These are phyloP conservation scores for Leuciscus idus DNA, from an alignment of 2,113 vertebrate species.

Conservation along the genomic window DNA sequence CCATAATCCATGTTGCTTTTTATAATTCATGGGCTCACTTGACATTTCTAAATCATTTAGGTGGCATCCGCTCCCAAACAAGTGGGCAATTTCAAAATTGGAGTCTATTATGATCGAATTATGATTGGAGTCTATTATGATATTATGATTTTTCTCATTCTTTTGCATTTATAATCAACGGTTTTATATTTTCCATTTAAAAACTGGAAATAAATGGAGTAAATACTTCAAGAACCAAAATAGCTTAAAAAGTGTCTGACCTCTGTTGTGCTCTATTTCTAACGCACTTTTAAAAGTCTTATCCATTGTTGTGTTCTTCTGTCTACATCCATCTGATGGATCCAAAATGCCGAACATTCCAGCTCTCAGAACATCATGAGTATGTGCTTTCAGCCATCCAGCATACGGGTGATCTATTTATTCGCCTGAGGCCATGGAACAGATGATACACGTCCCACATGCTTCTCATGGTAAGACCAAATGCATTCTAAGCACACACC, in stretches of 20 bases:
- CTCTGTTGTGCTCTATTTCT: neutral
- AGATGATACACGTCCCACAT: slow-evolving; percentile 33
- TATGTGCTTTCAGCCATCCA: neutral
- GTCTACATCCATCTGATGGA: neutral
- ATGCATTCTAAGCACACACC: neutral
- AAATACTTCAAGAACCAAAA: too few species aligned
- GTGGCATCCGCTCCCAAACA: slow-evolving; percentile 39
- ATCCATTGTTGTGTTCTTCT: neutral
- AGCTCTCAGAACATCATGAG: slow-evolving; percentile 16
- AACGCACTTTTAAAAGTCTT: neutral
- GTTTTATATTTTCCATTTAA: neutral
- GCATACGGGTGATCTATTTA: slow-evolving; percentile 26
- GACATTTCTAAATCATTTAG: slow-evolving; percentile 70
- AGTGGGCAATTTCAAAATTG: neutral
- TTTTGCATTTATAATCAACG: neutral
- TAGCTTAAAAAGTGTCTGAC: neutral
- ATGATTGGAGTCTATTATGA: too few species aligned
- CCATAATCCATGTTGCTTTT: slow-evolving; percentile 66
- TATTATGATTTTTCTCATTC: too few species aligned
- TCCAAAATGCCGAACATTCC: slow-evolving; percentile 7
- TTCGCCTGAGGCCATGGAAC: slow-evolving; percentile 25
- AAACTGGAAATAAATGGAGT: too few species aligned
- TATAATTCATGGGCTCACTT: slow-evolving; percentile 73
- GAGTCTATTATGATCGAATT: neutral
- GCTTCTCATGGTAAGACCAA: neutral